A percentile compares a stretch with the other conserved stretches of the same genome.
Evolutionary conservation across 2,797 vertebrate species (phyloP).

Genomic region (Spinus olivaceus): DNA sequence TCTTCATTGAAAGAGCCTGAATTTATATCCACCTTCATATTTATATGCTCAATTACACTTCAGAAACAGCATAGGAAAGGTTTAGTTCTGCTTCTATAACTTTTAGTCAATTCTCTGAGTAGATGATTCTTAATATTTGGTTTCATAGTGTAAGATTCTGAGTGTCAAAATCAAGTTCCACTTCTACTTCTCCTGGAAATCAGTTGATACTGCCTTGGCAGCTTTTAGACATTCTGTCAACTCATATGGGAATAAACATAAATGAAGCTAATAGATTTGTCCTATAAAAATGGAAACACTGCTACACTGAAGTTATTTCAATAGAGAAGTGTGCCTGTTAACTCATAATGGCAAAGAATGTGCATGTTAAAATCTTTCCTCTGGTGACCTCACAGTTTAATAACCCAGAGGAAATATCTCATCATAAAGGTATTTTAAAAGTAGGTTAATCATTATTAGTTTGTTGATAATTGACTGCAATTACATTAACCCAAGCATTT

Average conservation of each 20-base stretch:
- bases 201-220: background rate
- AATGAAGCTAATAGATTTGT: background rate
- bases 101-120: background rate
- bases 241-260: background rate
- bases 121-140: conserved; percentile 8
- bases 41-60: conserved; percentile 41
- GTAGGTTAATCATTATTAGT: background rate
- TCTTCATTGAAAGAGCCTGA: background rate
- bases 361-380: background rate
- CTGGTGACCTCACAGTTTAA: background rate
- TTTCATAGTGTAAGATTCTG: conserved; percentile 2
- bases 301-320: background rate
- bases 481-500: conserved; percentile 13
- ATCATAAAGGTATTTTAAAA: conserved; percentile 9
- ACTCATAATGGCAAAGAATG: background rate
- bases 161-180: background rate
- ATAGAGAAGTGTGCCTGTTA: background rate
- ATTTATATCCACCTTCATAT: conserved; percentile 38
- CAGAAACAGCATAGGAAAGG: conserved; percentile 34
- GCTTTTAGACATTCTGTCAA: background rate
- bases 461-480: conserved; percentile 23
- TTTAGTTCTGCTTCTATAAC: conserved; percentile 28
- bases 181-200: background rate
- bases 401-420: background rate
- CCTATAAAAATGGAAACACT: background rate